A percentile compares a stretch with the other conserved stretches of the same genome.
phyloP scores from a whole-genome alignment of 64 coral and sea anemone genomes.

The Actinia equina region DNA sequence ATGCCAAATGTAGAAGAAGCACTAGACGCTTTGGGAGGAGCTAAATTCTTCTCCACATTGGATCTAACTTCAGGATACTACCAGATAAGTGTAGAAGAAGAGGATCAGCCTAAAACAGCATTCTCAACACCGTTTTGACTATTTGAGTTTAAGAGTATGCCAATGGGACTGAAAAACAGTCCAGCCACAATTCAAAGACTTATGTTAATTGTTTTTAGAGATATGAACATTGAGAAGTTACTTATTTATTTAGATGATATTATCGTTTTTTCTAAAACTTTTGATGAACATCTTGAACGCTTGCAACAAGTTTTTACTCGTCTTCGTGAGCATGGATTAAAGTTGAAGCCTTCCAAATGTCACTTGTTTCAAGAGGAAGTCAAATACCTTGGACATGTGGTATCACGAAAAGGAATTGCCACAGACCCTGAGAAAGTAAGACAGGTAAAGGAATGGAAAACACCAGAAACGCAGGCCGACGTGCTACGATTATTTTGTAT shows the following conservation, averaged over 20 bases:
- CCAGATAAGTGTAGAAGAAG: neutral
- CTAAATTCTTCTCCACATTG: conserved; percentile 15
- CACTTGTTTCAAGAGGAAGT: conserved; percentile 15
- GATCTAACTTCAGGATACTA: neutral
- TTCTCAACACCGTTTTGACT: neutral
- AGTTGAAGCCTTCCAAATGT: conserved; percentile 38
- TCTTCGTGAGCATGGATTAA: conserved; percentile 26
- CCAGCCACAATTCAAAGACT: too few species aligned
- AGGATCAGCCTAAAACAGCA: conserved; percentile 16
- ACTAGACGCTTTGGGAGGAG: neutral
- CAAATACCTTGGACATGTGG: conserved; percentile 47
- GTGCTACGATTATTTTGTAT: conserved; percentile 6
- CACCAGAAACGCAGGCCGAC: conserved; percentile 15
- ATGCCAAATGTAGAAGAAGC: neutral
- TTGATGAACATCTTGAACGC: neutral
- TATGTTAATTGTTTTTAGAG: too few species aligned
- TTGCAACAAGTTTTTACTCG: conserved; percentile 13
- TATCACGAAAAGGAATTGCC: conserved; percentile 21
- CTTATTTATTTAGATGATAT: conserved; percentile 41
- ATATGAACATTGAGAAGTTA: conserved; percentile 27
- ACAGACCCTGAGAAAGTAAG: conserved; percentile 28
- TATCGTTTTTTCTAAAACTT: conserved; percentile 56
- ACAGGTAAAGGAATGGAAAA: conserved; percentile 15
- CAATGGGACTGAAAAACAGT: too few species aligned
- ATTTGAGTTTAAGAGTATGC: neutral